Conservation (phyloP, 1,140 invertebrate genomes). For the Bradysia coprophila region DNA sequence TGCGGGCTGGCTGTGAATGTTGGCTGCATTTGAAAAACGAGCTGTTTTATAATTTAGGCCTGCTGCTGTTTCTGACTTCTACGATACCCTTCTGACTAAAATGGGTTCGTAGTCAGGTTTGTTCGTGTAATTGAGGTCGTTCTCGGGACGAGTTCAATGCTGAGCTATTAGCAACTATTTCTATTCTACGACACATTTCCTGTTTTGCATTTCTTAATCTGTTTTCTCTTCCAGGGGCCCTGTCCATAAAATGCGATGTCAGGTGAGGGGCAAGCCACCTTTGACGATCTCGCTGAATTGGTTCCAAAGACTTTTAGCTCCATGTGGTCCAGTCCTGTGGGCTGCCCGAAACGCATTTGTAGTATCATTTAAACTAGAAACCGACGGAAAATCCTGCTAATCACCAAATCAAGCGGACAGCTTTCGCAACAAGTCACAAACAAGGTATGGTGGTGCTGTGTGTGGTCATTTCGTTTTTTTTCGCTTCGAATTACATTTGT, state of each 20-base stretch:
- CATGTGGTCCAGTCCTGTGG: constrained; percentile 82
- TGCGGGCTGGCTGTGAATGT: constrained; percentile 60
- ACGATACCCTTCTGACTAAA: constrained; percentile 80
- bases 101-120: no score
- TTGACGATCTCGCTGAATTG: constrained; percentile 74
- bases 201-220: no score
- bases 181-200: no score
- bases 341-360: constrained; percentile 83
- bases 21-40: constrained; percentile 42
- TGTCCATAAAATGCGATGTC: constrained; percentile 92
- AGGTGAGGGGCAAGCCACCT: constrained; percentile 47
- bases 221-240: no score
- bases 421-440: constrained; percentile 85
- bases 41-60: constrained; percentile 86
- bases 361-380: constrained; percentile 96
- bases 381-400: constrained; percentile 71
- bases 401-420: constrained; percentile 73
- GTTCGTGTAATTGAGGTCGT: constrained; percentile 5
- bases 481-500: neutral
- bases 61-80: constrained; percentile 98
- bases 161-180: no score
- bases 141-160: no score
- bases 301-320: constrained; percentile 89
- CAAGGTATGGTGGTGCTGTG: constrained; percentile 38
- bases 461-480: constrained; percentile 7